A percentile compares a stretch with the other conserved stretches of the same genome.
These are phyloP conservation scores for Charanyca ferruginea DNA, from an alignment of 2,888 invertebrate species.

Conservation along the genomic window DNA sequence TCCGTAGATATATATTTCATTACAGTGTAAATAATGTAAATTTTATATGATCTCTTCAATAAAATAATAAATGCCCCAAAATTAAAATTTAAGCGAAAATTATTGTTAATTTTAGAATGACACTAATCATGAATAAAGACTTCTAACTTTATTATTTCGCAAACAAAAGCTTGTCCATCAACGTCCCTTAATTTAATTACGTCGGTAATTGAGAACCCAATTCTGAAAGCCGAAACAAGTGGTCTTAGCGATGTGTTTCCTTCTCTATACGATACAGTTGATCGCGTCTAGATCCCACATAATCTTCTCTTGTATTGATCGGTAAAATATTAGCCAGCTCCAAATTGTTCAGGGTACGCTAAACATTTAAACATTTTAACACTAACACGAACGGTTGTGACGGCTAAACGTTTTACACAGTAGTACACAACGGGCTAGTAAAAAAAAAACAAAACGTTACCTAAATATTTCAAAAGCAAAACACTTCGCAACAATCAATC, in stretches of 20 bases:
- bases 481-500: constrained; percentile 19
- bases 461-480: not conserved
- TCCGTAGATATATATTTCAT: no score
- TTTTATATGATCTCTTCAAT: no score
- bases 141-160: constrained; percentile 25
- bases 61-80: no score
- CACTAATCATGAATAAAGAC: constrained; percentile 22
- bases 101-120: not conserved
- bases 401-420: no score
- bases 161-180: constrained; percentile 28
- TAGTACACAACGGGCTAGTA: no score
- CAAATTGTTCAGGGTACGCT: not conserved
- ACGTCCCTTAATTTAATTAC: constrained; percentile 34
- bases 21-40: no score
- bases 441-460: no score
- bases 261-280: constrained; percentile 10
- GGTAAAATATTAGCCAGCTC: not conserved
- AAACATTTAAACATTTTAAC: no score
- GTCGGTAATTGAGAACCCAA: constrained; percentile 19
- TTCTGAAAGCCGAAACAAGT: constrained; percentile 18
- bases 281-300: not conserved
- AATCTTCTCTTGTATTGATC: not conserved
- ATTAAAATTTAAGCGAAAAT: no score
- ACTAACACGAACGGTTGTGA: no score
- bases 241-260: constrained; percentile 18